Conservation (phyloP, 2,797 vertebrate genomes). For the Psittacula derbiana region DNA sequence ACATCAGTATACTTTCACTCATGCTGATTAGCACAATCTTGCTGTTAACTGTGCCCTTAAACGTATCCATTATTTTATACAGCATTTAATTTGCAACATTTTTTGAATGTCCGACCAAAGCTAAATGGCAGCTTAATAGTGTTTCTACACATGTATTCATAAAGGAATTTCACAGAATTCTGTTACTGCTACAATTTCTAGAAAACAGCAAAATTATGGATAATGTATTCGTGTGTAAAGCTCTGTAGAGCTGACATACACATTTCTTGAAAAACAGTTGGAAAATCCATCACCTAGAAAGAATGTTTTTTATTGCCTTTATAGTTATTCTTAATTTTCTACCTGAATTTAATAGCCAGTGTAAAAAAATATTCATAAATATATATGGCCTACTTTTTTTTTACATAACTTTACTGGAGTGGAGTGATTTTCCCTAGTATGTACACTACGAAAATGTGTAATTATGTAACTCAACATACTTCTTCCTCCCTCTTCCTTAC, state of each 20-base stretch:
- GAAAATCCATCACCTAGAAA: background rate
- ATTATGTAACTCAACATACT: background rate
- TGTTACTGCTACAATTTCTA: background rate
- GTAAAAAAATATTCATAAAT: background rate
- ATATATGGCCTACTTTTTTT: background rate
- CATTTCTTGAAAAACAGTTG: background rate
- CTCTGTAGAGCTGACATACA: background rate
- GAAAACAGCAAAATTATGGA: background rate
- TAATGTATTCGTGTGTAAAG: background rate
- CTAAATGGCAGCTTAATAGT: background rate
- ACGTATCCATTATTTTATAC: background rate
- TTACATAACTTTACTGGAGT: background rate
- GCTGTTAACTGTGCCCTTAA: background rate
- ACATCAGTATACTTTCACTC: background rate
- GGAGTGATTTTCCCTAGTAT: background rate
- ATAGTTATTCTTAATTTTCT: background rate
- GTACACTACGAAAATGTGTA: fast-evolving
- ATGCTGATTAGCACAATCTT: background rate
- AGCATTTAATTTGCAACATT: background rate
- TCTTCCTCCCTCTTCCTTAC: background rate
- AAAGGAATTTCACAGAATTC: background rate
- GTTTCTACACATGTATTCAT: background rate
- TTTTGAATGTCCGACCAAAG: background rate
- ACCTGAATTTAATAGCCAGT: background rate
- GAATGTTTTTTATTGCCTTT: background rate